Evolutionary conservation across 2,888 invertebrate genomes (phyloP).

Genomic region (Pollenia angustigena): DNA sequence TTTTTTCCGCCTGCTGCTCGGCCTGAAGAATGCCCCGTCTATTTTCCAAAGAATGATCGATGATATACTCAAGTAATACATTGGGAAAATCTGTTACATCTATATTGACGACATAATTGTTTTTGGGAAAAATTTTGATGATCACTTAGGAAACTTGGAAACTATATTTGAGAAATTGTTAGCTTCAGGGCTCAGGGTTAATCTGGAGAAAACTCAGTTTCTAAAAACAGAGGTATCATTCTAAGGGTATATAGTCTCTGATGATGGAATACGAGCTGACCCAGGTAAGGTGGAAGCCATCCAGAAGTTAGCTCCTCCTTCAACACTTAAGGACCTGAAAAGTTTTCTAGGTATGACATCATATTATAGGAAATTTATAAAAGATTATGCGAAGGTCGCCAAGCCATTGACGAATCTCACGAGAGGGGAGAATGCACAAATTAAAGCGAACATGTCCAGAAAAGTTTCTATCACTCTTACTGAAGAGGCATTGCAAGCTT

Average conservation of each 20-base stretch:
- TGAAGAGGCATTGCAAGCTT: constrained; percentile 59
- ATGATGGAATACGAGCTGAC: constrained; percentile 64
- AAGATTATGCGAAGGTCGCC: constrained; percentile 67
- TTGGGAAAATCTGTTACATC: constrained; percentile 68
- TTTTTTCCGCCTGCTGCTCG: no score
- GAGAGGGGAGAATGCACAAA: constrained; percentile 67
- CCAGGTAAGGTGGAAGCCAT: constrained; percentile 54
- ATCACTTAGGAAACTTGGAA: constrained; percentile 56
- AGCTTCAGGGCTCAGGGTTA: constrained; percentile 44
- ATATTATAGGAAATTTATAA: constrained; percentile 71
- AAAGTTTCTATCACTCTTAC: constrained; percentile 50
- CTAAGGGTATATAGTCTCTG: no score
- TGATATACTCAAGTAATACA: constrained; percentile 67
- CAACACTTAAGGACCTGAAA: constrained; percentile 65
- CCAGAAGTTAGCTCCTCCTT: constrained; percentile 28
- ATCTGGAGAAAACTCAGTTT: constrained; percentile 66
- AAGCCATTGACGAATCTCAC: constrained; percentile 70
- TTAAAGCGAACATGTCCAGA: no score
- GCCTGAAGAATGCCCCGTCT: no score
- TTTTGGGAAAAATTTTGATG: constrained; percentile 48
- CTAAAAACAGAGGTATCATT: constrained; percentile 64
- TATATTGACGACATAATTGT: constrained; percentile 74
- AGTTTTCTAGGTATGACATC: constrained; percentile 63
- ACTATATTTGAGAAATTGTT: constrained; percentile 32
- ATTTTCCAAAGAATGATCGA: constrained; percentile 74